These are phyloP conservation scores for Mechanitis mazaeus DNA, from an alignment of 2,888 invertebrate genomes.

Conservation along the genomic window DNA sequence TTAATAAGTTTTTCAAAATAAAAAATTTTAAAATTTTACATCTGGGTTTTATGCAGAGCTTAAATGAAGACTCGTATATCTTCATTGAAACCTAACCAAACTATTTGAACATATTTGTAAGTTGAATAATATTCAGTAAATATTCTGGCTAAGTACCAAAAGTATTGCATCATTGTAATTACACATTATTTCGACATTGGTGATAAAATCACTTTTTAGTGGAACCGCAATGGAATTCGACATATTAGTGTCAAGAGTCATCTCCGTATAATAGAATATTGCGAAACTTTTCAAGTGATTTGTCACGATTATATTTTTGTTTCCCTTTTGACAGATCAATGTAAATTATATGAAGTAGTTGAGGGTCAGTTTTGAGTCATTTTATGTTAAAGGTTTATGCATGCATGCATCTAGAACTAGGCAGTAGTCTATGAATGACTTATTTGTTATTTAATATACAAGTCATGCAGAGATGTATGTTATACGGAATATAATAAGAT, in stretches of 20 bases:
- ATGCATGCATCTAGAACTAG: too few species aligned
- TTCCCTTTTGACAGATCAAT: constrained; percentile 25
- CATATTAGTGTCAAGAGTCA: constrained; percentile 35
- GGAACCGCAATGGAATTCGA: constrained; percentile 22
- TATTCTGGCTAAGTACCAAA: constrained; percentile 4
- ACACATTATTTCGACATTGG: not conserved
- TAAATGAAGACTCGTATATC: not conserved
- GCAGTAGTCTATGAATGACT: too few species aligned
- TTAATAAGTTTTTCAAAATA: too few species aligned
- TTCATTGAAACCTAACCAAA: not conserved
- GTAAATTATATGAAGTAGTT: constrained; percentile 8
- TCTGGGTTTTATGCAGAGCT: too few species aligned
- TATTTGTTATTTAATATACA: too few species aligned
- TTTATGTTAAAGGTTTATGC: too few species aligned
- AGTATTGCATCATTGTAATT: constrained; percentile 2
- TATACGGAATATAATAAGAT: too few species aligned
- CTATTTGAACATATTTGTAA: not conserved
- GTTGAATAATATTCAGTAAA: not conserved
- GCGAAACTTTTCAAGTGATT: constrained; percentile 24
- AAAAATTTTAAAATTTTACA: too few species aligned
- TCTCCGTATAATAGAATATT: constrained; percentile 27
- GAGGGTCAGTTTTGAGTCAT: not conserved
- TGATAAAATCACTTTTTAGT: constrained; percentile 28
- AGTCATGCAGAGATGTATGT: too few species aligned
- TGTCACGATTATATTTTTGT: constrained; percentile 29